Base-by-base conservation (phyloP, 2,888 invertebrate genomes). In the Leptopilina syphax region DNA sequence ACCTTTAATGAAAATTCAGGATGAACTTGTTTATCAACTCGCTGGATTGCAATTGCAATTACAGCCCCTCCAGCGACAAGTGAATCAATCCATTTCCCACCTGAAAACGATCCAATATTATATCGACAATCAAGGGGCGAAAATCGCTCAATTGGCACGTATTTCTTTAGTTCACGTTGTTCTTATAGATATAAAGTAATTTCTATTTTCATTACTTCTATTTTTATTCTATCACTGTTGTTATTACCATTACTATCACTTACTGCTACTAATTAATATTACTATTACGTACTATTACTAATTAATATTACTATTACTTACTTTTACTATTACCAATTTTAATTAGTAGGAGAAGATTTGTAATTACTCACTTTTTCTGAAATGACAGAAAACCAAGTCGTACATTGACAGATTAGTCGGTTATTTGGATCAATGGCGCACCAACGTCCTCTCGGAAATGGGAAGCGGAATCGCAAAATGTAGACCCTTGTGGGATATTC, bases 31-130 rank as follows among this genome's bases (percentile, higher is more conserved):
- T 6, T 97, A 95, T 91, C 96, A 95, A 89, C 92, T 97, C 85
- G 96, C 96, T 0, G 95, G 95, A 54, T 89, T 97, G 73, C 96
- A 97, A 87, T 93, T 97, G 8, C 95, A 96, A 86, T 90, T 96
- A 84, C 93, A 94, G 86, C 96, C 96, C 0, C 94, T 96, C 87
- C 94, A 95, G 83, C 94, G 94, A 82, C 95, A 95, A 92, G 93
- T 95, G 6, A 96, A 96, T 90, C 95, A 95, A 85, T 95, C 96
- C 0, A 92, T 96, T 7, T 94, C 94, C 79, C 96, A 96, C 88
- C 93, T 96, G 84, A 95, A 95, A 87, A 95, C 95, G n/a, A 95
- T 96, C 70, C 96, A 96, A 90, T 95, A 94, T 89, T 96, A 95
- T 91, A 94, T 97, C 82, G 95, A 96, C 87, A 95, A 94, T 88